These are phyloP conservation scores for Anguilla pacifica DNA, from an alignment of 2,797 vertebrate genomes.

Conservation along the genomic window DNA sequence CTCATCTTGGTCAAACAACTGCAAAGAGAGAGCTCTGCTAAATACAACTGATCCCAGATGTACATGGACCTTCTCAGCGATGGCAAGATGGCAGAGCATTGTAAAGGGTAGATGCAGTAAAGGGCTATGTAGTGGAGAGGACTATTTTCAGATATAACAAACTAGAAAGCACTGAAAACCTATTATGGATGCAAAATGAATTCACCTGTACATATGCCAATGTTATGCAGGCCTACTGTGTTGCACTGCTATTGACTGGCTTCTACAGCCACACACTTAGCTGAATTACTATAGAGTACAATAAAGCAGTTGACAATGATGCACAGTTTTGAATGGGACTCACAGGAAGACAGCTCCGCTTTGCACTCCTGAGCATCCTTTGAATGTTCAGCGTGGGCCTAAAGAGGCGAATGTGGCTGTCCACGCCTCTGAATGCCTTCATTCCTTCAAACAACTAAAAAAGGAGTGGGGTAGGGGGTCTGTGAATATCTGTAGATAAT, in stretches of 20 bases:
- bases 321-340: constrained; percentile 44
- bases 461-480: background rate
- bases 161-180: no score
- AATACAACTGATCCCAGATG: no score
- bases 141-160: no score
- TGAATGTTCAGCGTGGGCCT: constrained; percentile 90
- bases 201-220: no score
- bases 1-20: constrained; percentile 81
- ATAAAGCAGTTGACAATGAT: background rate
- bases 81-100: no score
- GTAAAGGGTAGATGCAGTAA: no score
- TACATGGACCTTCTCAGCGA: no score
- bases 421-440: constrained; percentile 83
- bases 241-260: background rate
- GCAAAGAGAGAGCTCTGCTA: background rate
- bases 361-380: constrained; percentile 79
- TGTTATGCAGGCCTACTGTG: background rate
- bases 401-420: constrained; percentile 82
- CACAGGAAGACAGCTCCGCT: constrained; percentile 82
- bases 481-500: background rate
- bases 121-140: no score
- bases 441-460: constrained; percentile 87
- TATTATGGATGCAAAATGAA: no score
- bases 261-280: background rate
- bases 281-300: background rate